phyloP scores from a whole-genome alignment of 1,140 invertebrate genomes.

The Scaptodrosophila lebanonensis region DNA sequence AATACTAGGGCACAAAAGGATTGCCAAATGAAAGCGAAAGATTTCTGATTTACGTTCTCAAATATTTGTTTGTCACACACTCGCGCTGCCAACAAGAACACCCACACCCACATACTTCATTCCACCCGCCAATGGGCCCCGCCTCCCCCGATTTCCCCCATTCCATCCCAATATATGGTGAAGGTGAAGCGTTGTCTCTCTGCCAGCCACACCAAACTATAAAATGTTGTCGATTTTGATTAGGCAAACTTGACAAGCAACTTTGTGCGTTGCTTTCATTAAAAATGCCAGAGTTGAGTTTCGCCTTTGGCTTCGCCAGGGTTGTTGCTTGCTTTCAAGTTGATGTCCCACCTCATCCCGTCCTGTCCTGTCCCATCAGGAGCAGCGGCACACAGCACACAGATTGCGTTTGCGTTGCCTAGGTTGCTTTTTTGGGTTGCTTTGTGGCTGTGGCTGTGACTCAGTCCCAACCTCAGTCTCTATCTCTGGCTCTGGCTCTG shows the following conservation, averaged over 20 bases:
- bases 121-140: too few relatives aligned
- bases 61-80: conserved; percentile 74
- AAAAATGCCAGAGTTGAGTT: conserved; percentile 63
- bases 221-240: conserved; percentile 74
- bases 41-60: conserved; percentile 74
- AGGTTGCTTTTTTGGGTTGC: conserved; percentile 27
- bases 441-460: not conserved
- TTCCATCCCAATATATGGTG: too few relatives aligned
- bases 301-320: not conserved
- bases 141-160: too few relatives aligned
- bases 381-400: too few relatives aligned
- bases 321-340: too few relatives aligned
- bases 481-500: not conserved
- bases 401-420: too few relatives aligned
- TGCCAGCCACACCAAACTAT: conserved; percentile 46
- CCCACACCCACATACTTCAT: not conserved
- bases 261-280: conserved; percentile 71
- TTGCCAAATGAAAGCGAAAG: conserved; percentile 72
- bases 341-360: too few relatives aligned
- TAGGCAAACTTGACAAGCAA: conserved; percentile 69
- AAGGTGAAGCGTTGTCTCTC: too few relatives aligned
- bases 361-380: conserved; percentile 17
- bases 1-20: conserved; percentile 54
- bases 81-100: conserved; percentile 4
- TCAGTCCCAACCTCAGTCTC: conserved; percentile 20